These are phyloP conservation scores for Brachyrhaphis roseni DNA, from an alignment of 2,797 vertebrate genomes.

Conservation along the genomic window DNA sequence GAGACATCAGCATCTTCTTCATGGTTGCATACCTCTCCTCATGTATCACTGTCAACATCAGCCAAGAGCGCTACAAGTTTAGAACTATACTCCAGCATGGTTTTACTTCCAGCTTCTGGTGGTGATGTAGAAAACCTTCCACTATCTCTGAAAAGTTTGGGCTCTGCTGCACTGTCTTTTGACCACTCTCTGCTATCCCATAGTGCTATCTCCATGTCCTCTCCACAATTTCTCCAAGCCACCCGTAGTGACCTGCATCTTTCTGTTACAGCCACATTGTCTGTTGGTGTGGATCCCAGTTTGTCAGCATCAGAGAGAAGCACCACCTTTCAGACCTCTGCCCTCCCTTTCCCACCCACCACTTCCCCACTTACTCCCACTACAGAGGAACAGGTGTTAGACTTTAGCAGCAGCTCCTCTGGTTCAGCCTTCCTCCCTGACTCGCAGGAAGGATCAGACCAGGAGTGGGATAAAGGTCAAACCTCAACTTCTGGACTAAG, in stretches of 20 bases:
- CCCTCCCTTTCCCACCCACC: constrained; percentile 71
- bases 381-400: constrained; percentile 77
- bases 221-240: constrained; percentile 63
- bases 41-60: constrained; percentile 53
- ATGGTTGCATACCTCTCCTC: constrained; percentile 70
- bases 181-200: constrained; percentile 60
- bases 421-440: constrained; percentile 84
- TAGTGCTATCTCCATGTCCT: constrained; percentile 60
- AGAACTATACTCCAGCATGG: constrained; percentile 52
- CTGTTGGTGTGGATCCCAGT: constrained; percentile 67
- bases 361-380: constrained; percentile 72
- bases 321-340: constrained; percentile 69
- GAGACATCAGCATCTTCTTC: constrained; percentile 52
- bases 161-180: constrained; percentile 62
- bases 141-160: constrained; percentile 56
- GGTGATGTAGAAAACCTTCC: constrained; percentile 64
- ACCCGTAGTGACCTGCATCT: constrained; percentile 74
- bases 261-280: constrained; percentile 81
- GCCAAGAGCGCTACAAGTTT: constrained; percentile 46
- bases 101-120: constrained; percentile 49
- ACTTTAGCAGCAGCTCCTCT: constrained; percentile 83
- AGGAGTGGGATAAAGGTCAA: constrained; percentile 82
- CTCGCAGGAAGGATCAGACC: constrained; percentile 82
- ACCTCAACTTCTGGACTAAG: constrained; percentile 80
- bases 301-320: constrained; percentile 68